Evolutionary conservation across 2,888 invertebrate genomes (phyloP), one percentile per base, ranked within the genome.

Genomic region (Lysandra bellargus): DNA sequence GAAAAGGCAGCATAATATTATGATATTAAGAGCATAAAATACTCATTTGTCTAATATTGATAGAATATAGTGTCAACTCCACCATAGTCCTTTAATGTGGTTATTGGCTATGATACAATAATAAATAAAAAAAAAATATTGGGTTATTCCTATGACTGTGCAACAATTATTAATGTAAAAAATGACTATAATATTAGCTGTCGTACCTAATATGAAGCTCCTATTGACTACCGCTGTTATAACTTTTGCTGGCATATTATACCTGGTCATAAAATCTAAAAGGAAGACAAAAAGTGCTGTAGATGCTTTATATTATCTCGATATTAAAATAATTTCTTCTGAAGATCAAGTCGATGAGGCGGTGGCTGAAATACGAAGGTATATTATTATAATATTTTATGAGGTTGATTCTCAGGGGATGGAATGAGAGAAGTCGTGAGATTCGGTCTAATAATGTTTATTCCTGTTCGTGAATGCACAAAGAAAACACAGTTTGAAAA

Each of bases 361-460:
- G n/a, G 85, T 92, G 2, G 49, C 78, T 5, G 89, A 91, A 82
- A 82, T 93, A 80, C 85, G 82, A 80, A 89, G 88, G 93, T 93
- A 84, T 79, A 78, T 4, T 37, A 57, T 9, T 60, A 30, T 40
- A 23, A 23, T 23, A 23, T 23, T n/a, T n/a, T 23, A 23, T 23
- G 23, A 23, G 23, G 23, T 23, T 23, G 23, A 0, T 23, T 23
- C 23, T 23, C 23, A 23, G 23, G 23, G 23, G 23, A 23, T 23
- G 23, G 23, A 23, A 23, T 23, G 23, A 23, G 23, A 23, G 23
- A 23, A 23, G 23, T 23, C 23, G 23, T 23, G 23, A 23, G 23
- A 23, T 23, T 23, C 23, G 23, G 23, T 23, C 23, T 23, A 23
- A 23, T 23, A 23, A 23, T 23, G 23, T 23, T 23, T 23, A 23